These are phyloP conservation scores for Tonatia bakeri DNA, from an alignment of 2,113 vertebrate genomes.

Conservation along the genomic window DNA sequence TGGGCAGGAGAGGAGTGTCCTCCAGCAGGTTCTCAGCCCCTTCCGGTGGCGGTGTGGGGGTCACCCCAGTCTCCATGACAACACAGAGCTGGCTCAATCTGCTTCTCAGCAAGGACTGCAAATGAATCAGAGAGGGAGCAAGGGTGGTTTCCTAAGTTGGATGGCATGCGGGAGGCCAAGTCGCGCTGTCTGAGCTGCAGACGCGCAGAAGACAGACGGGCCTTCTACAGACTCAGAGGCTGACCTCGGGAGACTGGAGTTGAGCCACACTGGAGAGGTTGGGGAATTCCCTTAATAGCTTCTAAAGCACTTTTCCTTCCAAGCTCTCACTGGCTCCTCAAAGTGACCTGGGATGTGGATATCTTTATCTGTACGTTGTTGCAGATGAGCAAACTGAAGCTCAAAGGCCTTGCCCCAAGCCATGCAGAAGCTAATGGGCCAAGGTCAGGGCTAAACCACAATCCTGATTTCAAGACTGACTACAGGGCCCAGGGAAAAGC, in stretches of 20 bases:
- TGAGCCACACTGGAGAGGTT: not conserved
- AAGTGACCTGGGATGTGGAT: not conserved
- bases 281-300: not conserved
- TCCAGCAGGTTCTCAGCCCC: constrained; percentile 46
- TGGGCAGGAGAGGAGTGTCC: constrained; percentile 76
- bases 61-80: constrained; percentile 65
- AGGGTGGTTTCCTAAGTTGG: not conserved
- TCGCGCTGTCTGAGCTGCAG: not conserved
- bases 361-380: not conserved
- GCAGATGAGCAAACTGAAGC: not conserved
- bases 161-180: not conserved
- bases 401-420: not conserved
- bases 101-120: constrained; percentile 66
- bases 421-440: not conserved
- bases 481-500: not conserved
- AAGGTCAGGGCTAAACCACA: not conserved
- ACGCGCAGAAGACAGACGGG: not conserved
- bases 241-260: not conserved
- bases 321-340: not conserved
- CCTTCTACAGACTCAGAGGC: not conserved
- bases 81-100: constrained; percentile 77
- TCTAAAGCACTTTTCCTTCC: not conserved
- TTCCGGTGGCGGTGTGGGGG: rapidly evolving
- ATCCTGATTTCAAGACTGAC: not conserved
- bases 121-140: not conserved